These are phyloP conservation scores for Bradypodion ventrale DNA, from an alignment of 2,797 vertebrate genomes.

Conservation along the genomic window DNA sequence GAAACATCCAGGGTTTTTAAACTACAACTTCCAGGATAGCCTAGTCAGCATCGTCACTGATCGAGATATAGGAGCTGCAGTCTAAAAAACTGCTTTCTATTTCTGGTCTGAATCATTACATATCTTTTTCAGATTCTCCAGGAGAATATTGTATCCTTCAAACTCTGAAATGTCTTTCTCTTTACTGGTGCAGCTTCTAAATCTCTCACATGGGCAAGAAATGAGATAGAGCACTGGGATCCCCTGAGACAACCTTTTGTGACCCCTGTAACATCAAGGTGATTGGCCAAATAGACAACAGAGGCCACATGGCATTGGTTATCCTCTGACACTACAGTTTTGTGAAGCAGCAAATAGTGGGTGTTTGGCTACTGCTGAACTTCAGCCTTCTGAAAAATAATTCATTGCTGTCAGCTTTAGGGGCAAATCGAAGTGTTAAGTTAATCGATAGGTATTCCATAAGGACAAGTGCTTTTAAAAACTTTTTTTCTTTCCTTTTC, in stretches of 20 bases:
- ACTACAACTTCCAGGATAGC: no score
- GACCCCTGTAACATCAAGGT: no score
- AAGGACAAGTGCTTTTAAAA: not conserved
- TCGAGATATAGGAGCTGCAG: no score
- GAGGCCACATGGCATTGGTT: not conserved
- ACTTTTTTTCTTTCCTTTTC: constrained; percentile 23
- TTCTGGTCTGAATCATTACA: not conserved
- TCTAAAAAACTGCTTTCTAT: no score
- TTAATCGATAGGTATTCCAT: not conserved
- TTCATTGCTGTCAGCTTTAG: not conserved
- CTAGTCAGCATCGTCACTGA: no score
- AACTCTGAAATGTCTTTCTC: not conserved
- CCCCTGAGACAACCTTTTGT: no score
- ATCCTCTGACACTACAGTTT: not conserved
- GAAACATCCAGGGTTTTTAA: no score
- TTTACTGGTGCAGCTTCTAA: no score
- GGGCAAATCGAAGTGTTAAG: not conserved
- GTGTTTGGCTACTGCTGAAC: not conserved
- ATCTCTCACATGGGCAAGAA: no score
- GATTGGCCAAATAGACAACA: no score
- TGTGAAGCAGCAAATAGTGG: not conserved
- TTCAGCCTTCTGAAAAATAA: not conserved
- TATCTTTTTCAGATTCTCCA: not conserved
- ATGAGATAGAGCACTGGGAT: no score
- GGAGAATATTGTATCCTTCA: not conserved